Percentiles rank a stretch among this genome's conserved stretches.
Conservation (phyloP, 92 coral and sea anemone species). For the Epizoanthus stellaris region DNA sequence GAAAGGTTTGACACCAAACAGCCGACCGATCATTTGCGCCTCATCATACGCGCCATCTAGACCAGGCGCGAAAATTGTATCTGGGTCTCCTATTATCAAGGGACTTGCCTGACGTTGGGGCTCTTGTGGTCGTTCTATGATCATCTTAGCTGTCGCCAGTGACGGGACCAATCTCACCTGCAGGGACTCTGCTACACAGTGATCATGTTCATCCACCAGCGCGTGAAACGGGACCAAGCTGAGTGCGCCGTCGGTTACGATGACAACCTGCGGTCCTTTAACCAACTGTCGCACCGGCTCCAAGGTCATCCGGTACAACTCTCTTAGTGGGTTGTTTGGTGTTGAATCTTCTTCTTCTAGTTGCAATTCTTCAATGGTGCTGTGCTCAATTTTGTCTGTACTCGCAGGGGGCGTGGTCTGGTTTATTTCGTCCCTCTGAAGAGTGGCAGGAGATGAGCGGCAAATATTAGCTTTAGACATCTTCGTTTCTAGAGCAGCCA, state of each 20-base stretch:
- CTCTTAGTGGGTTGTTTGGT: background rate
- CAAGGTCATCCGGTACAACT: background rate
- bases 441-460: too few relatives aligned
- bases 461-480: too few relatives aligned
- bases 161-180: constrained; percentile 33
- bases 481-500: too few relatives aligned
- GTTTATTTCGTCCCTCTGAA: too few relatives aligned
- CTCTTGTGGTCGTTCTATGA: constrained; percentile 19
- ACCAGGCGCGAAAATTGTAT: background rate
- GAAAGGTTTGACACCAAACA: constrained; percentile 22
- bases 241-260: constrained; percentile 32
- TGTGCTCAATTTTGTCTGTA: background rate
- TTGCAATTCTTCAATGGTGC: background rate
- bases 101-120: constrained; percentile 4
- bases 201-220: constrained; percentile 4
- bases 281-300: constrained; percentile 12
- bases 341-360: background rate
- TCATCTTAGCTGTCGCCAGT: constrained; percentile 34
- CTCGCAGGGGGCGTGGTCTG: too few relatives aligned
- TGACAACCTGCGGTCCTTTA: constrained; percentile 13
- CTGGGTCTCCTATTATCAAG: constrained; percentile 48
- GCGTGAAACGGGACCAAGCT: constrained; percentile 27
- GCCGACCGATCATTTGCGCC: constrained; percentile 37
- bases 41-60: constrained; percentile 25
- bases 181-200: constrained; percentile 3